Base-by-base conservation (phyloP, 92 coral and sea anemone genomes). In the Diadumene lineata region DNA sequence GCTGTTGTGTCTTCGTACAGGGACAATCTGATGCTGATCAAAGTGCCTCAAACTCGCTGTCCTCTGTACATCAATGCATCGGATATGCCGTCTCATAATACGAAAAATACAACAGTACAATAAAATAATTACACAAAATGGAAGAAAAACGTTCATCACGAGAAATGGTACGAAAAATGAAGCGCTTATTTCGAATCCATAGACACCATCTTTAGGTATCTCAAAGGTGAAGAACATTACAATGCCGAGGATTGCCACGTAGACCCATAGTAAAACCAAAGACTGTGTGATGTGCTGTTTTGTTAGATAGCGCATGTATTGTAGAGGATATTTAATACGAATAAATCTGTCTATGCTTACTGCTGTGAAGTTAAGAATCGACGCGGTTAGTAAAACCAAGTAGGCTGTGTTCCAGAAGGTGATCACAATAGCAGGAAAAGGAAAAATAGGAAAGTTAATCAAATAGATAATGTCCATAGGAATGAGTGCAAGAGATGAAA, bases 361-460 rank as follows among this genome's bases (percentile, higher is more conserved):
- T 38, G 87, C 83, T 11, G 87, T 83, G 82, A 83, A 83, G 68
- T 83, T 83, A 13, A 83, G 72, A 29, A 83, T 78, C 2, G 87
- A 83, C 11, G 79, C 75, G 0, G 87, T 67, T 0, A 77, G 70
- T 21, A 83, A 68, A 34, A 78, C 68, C 63, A 83, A 26, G 38
- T 60, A 83, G 17, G 55, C 31, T 17, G 83, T 27, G 31, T 83
- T 83, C 87, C 87, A 83, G 0, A 43, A 72, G 34, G 69, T 83
- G 56, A 69, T 83, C 1, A 79, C 31, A 17, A 32, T 62, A 19
- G 73, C 83, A 29, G 53, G 66, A n/a, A 83, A 69, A 2, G 87
- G 87, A 53, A 83, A 26, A 3, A 58, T 32, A 6, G 87, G 87
- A 30, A 77, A 83, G 31, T 67, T 53, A 0, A 71, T 22, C 31